phyloP scores from a whole-genome alignment of 2,113 vertebrate genomes.

The Gopherus evgoodei region DNA sequence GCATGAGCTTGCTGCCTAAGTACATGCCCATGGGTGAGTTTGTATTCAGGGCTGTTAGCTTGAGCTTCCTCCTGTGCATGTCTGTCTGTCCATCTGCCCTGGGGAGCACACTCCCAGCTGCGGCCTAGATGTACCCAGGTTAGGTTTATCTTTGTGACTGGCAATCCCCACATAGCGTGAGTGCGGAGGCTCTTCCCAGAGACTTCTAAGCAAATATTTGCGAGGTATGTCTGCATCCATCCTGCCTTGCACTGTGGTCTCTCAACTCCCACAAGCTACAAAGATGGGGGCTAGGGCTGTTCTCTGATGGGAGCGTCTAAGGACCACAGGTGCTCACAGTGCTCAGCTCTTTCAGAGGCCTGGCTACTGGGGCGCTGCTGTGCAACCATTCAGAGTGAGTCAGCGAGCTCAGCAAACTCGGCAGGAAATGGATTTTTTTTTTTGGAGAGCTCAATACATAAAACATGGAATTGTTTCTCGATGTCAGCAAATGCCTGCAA shows the following conservation, averaged over 20 bases:
- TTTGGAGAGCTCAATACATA: background rate
- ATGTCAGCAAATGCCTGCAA: background rate
- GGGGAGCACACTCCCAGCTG: background rate
- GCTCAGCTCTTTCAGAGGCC: no score
- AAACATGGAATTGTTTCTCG: background rate
- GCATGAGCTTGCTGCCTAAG: background rate
- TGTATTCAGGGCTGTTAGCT: background rate
- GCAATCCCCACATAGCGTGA: background rate
- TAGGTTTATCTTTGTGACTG: background rate
- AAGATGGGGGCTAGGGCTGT: no score
- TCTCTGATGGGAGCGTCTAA: no score
- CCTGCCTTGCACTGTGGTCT: no score
- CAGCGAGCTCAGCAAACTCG: no score
- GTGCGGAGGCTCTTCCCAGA: background rate
- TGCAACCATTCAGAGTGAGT: no score
- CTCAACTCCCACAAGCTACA: no score
- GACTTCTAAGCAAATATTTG: background rate
- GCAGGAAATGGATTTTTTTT: background rate
- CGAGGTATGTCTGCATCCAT: background rate
- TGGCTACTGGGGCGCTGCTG: background rate
- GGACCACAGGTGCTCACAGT: no score
- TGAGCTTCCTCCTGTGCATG: background rate
- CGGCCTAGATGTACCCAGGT: background rate
- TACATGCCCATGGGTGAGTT: background rate
- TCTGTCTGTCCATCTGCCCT: background rate